phyloP scores from a whole-genome alignment of 2,797 vertebrate genomes.

The Chaetophractus vellerosus region DNA sequence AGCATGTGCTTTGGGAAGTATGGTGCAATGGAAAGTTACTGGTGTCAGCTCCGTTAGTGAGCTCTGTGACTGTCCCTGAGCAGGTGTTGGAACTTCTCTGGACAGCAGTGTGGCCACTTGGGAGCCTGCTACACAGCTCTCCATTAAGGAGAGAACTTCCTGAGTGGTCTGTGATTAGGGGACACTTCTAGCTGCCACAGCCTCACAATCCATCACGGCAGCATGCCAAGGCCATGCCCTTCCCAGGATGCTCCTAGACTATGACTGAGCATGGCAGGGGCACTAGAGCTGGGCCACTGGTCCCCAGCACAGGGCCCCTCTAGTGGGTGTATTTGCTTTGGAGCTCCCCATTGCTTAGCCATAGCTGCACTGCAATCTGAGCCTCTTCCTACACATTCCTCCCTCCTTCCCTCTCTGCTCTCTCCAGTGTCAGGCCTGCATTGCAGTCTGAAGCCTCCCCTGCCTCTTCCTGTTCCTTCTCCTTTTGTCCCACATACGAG shows the following conservation, averaged over 20 bases:
- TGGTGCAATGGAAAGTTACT: not conserved
- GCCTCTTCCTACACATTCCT: not conserved
- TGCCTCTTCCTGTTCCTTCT: not conserved
- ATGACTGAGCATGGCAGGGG: not conserved
- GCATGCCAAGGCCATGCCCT: not conserved
- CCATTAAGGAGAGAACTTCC: not conserved
- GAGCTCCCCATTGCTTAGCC: fast-evolving
- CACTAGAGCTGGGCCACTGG: not conserved
- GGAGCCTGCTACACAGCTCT: not conserved
- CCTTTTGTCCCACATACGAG: not conserved
- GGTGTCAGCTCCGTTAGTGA: not conserved
- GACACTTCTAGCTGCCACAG: not conserved
- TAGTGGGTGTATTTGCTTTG: fast-evolving
- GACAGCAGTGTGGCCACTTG: fast-evolving
- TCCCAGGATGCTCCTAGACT: not conserved
- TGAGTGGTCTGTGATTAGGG: not conserved
- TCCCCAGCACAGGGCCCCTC: not conserved
- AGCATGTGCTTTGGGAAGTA: not conserved
- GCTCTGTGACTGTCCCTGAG: not conserved
- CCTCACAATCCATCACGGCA: not conserved
- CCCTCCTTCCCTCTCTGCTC: not conserved
- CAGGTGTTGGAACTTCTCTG: not conserved
- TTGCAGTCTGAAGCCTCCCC: not conserved
- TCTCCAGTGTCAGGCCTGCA: not conserved
- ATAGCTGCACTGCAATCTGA: not conserved